Conservation (phyloP, 2,888 invertebrate species). For the Andricus quercusramuli region DNA sequence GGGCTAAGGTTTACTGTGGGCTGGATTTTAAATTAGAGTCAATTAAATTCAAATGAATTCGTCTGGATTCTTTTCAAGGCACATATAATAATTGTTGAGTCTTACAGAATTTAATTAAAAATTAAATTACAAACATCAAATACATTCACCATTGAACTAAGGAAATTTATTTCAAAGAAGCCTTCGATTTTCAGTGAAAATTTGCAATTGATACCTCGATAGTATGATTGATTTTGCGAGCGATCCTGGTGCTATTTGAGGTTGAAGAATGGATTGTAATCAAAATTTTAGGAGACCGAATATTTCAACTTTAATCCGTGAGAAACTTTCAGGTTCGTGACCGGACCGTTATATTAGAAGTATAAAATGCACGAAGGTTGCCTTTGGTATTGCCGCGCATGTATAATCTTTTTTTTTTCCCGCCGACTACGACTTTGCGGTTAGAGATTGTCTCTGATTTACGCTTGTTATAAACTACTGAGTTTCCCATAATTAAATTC, state of each 20-base stretch:
- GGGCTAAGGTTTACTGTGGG: too few species aligned
- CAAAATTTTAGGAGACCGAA: conserved; percentile 32
- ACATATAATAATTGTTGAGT: too few species aligned
- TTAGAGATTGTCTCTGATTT: conserved; percentile 60
- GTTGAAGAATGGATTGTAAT: conserved; percentile 6
- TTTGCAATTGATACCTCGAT: neutral
- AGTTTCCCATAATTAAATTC: conserved; percentile 71
- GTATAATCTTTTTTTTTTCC: conserved; percentile 54
- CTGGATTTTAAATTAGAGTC: too few species aligned
- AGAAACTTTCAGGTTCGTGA: conserved; percentile 61
- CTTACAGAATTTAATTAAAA: too few species aligned
- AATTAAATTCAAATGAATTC: too few species aligned
- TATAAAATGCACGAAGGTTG: conserved; percentile 58
- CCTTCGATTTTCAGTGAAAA: neutral
- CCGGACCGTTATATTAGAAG: conserved; percentile 59
- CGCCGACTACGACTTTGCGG: conserved; percentile 55
- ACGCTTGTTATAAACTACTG: conserved; percentile 58
- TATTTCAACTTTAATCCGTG: conserved; percentile 56
- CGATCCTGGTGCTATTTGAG: neutral
- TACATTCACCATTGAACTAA: too few species aligned
- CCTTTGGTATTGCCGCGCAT: conserved; percentile 58
- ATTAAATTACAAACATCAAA: too few species aligned
- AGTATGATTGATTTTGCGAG: neutral
- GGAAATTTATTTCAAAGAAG: neutral
- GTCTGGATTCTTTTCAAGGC: too few species aligned